Base-by-base conservation (phyloP, 2,888 invertebrate species). In the Byasa hedistus region DNA sequence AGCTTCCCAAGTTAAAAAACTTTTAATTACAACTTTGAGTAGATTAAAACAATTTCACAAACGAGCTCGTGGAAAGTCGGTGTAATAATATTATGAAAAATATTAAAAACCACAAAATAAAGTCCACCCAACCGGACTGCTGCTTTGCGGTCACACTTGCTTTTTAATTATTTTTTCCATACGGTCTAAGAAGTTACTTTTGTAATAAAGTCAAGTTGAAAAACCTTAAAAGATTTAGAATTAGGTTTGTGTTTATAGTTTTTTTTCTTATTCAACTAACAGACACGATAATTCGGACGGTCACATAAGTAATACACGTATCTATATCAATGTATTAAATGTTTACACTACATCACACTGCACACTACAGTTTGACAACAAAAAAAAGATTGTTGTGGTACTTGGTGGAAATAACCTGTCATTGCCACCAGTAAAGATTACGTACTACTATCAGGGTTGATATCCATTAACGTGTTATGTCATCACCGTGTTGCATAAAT, bases 11-110 rank as follows among this genome's bases (percentile, higher is more conserved):
- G 85, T 85, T 83, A 85, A 83, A 83, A 84, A 87, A 86, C 79
- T 85, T 87, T 88, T 86, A 85, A 87, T 86, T 87, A 83, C 82
- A 82, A 78, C 84, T 85, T 85, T 86, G 83, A 79, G 82, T 80
- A 82, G 85, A 86, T 86, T 86, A 84, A 84, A 86, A 86, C 83
- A 86, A 85, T 87, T 84, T 82, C 80, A 80, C 78, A 72, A 67
- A 74, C 71, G 70, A 77, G 78, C 80, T 83, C 79, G 77, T 80
- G 76, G 78, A 73, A 79, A 81, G 76, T 79, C 56, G 64, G 23
- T 61, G 57, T 58, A 61, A 52, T 54, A 61, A 52, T 57, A 39
- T 36, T 44, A 55, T 24, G 27, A 59, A 55, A 65, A 57, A 56
- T 52, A 65, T 23, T 60, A 32, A 58, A 70, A 69, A 66, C 69